A percentile compares a stretch with the other conserved stretches of the same genome.
phyloP scores from a whole-genome alignment of 2,113 vertebrate species.

The Alligator sinensis region DNA sequence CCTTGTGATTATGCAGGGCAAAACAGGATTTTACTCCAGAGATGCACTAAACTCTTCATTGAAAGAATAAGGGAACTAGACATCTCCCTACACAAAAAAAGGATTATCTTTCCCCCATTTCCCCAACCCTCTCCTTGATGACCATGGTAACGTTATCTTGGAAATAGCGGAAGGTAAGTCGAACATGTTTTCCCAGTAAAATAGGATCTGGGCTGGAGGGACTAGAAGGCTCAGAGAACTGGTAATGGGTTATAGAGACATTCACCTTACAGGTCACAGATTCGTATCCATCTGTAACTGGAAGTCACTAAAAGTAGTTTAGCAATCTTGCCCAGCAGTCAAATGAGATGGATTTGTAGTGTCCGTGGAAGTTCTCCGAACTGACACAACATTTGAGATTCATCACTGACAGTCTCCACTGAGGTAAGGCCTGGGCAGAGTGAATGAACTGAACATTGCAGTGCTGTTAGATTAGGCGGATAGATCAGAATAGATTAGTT shows the following conservation, averaged over 20 bases:
- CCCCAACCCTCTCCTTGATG: no score
- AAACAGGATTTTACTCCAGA: no score
- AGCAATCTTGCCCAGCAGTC: not conserved
- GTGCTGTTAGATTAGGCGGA: not conserved
- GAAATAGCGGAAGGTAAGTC: no score
- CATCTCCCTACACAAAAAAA: no score
- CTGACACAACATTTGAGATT: not conserved
- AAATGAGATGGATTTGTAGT: not conserved
- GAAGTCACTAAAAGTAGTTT: conserved; percentile 37
- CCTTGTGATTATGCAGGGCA: no score
- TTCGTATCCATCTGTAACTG: not conserved
- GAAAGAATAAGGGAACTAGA: no score
- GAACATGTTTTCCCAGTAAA: no score
- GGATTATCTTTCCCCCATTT: no score
- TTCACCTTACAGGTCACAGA: not conserved
- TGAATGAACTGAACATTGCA: conserved; percentile 40
- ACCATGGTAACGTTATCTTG: no score
- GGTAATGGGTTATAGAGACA: not conserved
- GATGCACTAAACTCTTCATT: no score
- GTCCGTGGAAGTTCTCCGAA: not conserved
- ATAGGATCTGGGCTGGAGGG: not conserved
- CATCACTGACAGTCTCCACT: not conserved
- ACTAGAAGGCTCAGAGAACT: not conserved
- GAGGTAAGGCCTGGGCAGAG: conserved; percentile 34
- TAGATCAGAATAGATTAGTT: not conserved